phyloP scores from a whole-genome alignment of 1,140 invertebrate species.

The Euwallacea similis region DNA sequence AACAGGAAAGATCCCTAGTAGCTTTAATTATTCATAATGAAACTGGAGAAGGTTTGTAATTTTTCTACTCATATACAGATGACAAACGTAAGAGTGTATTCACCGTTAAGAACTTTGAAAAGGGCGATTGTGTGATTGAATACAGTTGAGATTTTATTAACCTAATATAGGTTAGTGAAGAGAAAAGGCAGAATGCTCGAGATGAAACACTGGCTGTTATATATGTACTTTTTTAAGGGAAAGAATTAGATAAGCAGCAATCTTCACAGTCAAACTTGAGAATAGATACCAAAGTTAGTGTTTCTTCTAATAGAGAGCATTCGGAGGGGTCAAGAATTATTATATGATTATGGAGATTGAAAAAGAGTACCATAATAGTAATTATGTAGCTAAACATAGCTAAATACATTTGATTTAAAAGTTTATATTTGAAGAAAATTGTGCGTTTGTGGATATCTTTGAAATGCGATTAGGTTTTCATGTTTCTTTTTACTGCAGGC shows the following conservation, averaged over 20 bases:
- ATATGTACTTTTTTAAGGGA: slow-evolving; percentile 99
- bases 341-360: slow-evolving; percentile 98
- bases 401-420: no score
- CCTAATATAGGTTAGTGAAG: slow-evolving; percentile 75
- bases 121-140: slow-evolving; percentile 95
- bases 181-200: slow-evolving; percentile 83
- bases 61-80: slow-evolving; percentile 53
- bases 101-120: slow-evolving; percentile 73
- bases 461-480: no score
- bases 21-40: slow-evolving; percentile 74
- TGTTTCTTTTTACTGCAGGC: no score
- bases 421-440: no score
- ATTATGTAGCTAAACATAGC: no score
- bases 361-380: slow-evolving; percentile 70
- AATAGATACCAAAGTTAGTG: slow-evolving; percentile 76
- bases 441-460: no score
- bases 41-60: slow-evolving; percentile 82
- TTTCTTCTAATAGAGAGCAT: slow-evolving; percentile 90
- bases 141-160: slow-evolving; percentile 94
- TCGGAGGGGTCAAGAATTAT: slow-evolving; percentile 81
- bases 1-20: slow-evolving; percentile 79
- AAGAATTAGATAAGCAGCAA: slow-evolving; percentile 82
- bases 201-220: slow-evolving; percentile 93
- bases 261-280: slow-evolving; percentile 83
- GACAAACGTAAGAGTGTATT: slow-evolving; percentile 79